Percentiles rank a stretch among this genome's conserved stretches.
These are phyloP conservation scores for Araneus ventricosus DNA, from an alignment of 1,140 invertebrate species.

Conservation along the genomic window DNA sequence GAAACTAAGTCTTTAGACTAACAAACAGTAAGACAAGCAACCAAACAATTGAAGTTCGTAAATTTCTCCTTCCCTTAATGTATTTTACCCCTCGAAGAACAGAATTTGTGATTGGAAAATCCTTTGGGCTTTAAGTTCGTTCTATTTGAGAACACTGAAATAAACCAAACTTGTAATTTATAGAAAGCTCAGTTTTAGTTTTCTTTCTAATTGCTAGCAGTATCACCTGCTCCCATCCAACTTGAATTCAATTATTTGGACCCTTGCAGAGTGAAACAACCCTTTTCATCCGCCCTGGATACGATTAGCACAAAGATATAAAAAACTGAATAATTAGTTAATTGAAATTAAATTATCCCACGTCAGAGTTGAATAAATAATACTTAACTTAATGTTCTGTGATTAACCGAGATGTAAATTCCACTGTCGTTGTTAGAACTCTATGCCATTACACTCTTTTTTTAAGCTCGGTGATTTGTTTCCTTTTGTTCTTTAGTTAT, in stretches of 20 bases:
- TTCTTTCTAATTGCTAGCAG: background rate
- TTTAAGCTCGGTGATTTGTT: too few species aligned
- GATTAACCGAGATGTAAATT: background rate
- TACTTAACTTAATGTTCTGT: background rate
- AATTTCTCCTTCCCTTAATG: background rate
- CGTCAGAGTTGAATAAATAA: background rate
- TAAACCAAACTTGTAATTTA: constrained; percentile 19
- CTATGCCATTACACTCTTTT: too few species aligned
- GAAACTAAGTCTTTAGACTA: background rate
- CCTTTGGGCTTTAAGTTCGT: background rate
- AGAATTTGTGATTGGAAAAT: constrained; percentile 10
- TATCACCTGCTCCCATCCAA: constrained; percentile 20
- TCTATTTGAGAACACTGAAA: background rate
- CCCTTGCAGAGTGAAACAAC: background rate
- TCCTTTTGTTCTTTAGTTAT: too few species aligned
- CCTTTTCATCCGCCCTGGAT: background rate
- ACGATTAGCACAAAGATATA: background rate
- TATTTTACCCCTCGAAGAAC: background rate
- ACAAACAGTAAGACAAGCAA: background rate
- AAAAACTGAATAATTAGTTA: background rate
- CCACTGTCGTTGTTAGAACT: background rate
- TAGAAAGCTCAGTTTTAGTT: background rate
- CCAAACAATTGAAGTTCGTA: background rate
- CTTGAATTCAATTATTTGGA: background rate
- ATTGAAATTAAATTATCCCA: constrained; percentile 17